phyloP scores from a whole-genome alignment of 2,797 vertebrate genomes.

The Acanthurus tractus region DNA sequence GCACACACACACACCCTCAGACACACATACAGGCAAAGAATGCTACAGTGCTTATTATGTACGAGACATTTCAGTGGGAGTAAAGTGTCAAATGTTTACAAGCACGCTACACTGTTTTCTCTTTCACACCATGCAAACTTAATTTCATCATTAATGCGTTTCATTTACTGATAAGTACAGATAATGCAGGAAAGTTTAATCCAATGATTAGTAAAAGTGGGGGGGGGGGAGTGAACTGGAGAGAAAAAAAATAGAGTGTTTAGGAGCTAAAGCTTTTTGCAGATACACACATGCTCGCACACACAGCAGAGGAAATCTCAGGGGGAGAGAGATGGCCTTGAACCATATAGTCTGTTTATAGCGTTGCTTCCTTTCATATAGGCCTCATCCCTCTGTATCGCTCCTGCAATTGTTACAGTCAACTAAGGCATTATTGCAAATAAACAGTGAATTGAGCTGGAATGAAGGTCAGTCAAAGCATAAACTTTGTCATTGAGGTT shows the following conservation, averaged over 20 bases:
- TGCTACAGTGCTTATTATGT: conserved; percentile 56
- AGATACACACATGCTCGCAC: conserved; percentile 5
- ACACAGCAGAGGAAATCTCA: conserved; percentile 45
- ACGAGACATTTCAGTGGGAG: conserved; percentile 73
- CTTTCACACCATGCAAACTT: conserved; percentile 65
- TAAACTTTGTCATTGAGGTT: background rate
- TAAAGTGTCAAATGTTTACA: conserved; percentile 72
- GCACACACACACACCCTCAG: conserved; percentile 25
- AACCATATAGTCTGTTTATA: conserved; percentile 70
- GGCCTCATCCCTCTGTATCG: conserved; percentile 28
- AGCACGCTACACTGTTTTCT: conserved; percentile 53
- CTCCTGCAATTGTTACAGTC: conserved; percentile 55
- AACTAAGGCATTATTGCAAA: conserved; percentile 52
- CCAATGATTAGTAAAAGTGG: conserved; percentile 46
- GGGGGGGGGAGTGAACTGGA: background rate
- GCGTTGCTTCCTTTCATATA: conserved; percentile 56
- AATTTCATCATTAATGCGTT: conserved; percentile 76
- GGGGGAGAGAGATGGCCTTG: conserved; percentile 64
- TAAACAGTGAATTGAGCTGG: conserved; percentile 24
- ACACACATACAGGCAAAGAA: conserved; percentile 27
- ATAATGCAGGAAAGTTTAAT: conserved; percentile 53
- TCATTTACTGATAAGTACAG: conserved; percentile 65
- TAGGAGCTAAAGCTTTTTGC: conserved; percentile 44
- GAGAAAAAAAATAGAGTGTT: conserved; percentile 23
- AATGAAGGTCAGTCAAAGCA: conserved; percentile 37